Base-by-base conservation (phyloP, 2,797 vertebrate species). In the Hirundo rustica region DNA sequence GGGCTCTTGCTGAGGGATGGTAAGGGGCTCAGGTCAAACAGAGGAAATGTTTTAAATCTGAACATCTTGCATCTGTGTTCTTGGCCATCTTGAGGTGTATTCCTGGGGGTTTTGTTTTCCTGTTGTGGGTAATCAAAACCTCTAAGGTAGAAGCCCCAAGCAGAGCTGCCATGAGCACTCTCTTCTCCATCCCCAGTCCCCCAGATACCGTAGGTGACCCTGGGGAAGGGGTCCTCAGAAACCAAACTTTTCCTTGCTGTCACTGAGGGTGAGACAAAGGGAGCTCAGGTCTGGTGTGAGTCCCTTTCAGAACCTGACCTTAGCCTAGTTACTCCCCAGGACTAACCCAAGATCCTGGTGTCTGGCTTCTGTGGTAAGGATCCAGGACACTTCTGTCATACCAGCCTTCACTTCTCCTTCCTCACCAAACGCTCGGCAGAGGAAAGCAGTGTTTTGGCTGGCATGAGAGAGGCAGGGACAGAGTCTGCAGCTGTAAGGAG, bases 401-500 rank as follows among this genome's bases (percentile, higher is more conserved):
- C 8, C 25, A 89, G 48, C n/a, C 66, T 88, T 58, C 36, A 50
- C 51, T 95, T 92, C 76, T 85, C 50, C 47, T 93, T 88, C 74
- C 44, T 76, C 32, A 34, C 71, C 90, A 84, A 76, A 70, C 16
- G 5, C n/a, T 62, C 38, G n/a, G 64, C 73, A 83, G 65, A 77
- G 38, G 61, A 84, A 82, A 65, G n/a, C 17, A 26, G 30, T 88
- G 61, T 91, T 93, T 77, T 85, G 92, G 47, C 71, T 94, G 83
- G 79, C 74, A 55, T 9, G 26, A 57, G 26, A 92, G 87, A 89
- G 34, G 38, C 70, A 81, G 79, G 13, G 64, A 74, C 47, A 30
- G 42, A 81, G 91, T n/a, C 80, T 76, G 88, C 48, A 70, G 87
- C 90, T 92, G 86, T 78, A 81, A 94, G 53, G 82, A 70, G 85